Evolutionary conservation across 2,888 invertebrate species (phyloP), one percentile per base, ranked within the genome.

Genomic region (Metellina segmentata): DNA sequence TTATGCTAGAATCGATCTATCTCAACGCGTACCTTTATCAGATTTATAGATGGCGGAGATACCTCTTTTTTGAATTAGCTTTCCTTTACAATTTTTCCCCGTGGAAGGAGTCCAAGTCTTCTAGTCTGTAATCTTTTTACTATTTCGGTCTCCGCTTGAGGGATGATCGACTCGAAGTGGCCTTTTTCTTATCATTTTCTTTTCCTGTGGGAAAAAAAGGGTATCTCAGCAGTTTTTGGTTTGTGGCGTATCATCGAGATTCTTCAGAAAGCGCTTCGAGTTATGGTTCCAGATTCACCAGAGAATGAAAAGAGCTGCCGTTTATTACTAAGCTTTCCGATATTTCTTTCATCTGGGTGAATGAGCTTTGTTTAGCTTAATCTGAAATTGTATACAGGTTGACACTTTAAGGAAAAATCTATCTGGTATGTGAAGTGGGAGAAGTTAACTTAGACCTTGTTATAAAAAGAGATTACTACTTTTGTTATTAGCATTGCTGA

Each of bases 21-120:
- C 11, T 53, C 79, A 79, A 53, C 61, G 9, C 9, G 79, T 34
- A 13, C 16, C 61, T n/a, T 79, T 79, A 79, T 79, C 79, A 79
- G 61, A 20, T 79, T 79, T 61, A 61, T 61, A 61, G 61, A 61
- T 61, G 7, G 61, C 16, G 61, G 13, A 11, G 61, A 61, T 61
- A 61, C 16, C 16, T 13, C 11, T 16, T 61, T 61, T 9, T 61
- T 61, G 11, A 9, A 11, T 61, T 61, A 16, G 61, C 79, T 77
- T 77, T 77, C 6, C 61, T 48, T 49, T 8, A 16, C 48, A 77
- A 79, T 34, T 79, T 79, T 79, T 79, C 20, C 13, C 49, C 75
- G n/a, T 19, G 53, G 52, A 52, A 78, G 78, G 52, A 78, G 20
- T 20, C 20, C 19, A 52, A 52, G 52, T 52, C 52, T 78, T 61